Base-by-base conservation (phyloP, 2,888 invertebrate species). In the Chaetoderma sp. region DNA sequence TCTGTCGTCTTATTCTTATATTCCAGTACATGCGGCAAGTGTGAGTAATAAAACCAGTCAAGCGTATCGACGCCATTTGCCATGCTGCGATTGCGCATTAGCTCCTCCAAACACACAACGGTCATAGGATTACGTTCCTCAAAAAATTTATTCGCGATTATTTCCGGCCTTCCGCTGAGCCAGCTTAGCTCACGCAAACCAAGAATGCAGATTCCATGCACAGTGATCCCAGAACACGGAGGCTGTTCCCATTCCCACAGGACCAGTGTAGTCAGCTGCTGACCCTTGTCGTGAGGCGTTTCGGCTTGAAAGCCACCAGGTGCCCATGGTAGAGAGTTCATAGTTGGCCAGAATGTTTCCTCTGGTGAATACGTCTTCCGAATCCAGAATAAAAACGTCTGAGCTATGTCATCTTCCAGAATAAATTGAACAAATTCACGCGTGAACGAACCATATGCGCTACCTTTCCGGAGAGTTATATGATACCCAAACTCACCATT, bases 331-430 rank as follows among this genome's bases (percentile, higher is more conserved):
- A 67, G 68, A 63, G 83, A 82, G 58, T 85, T 77, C 10, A 86
- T 61, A 1, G 83, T 85, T 4, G 85, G 76, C 86, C 85, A 86
- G 67, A 77, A 84, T 60, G 83, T 81, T 65, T 86, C 86, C 62
- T 86, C 86, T 1, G 86, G 83, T 60, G 81, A 83, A 39, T 68
- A 73, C 2, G 85, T 81, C 16, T 75, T 76, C 16, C 74, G 65
- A n/a, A 77, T 75, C 84, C 84, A 86, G 21, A 81, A 63, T 18
- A 84, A 65, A 13, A 86, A 63, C 33, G 77, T 82, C 30, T 72
- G 68, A 5, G 83, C 79, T n/a, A 59, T 68, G 25, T 61, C 50
- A 62, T 83, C 78, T 6, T 72, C 65, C 5, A 83, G 47, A 0
- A 85, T 71, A 71, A 76, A 86, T 4, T 81, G 65, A 6, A 85